Percentiles rank a stretch among this genome's conserved stretches.
Evolutionary conservation across 2,797 vertebrate genomes (phyloP).

Genomic region (Acanthopagrus latus): DNA sequence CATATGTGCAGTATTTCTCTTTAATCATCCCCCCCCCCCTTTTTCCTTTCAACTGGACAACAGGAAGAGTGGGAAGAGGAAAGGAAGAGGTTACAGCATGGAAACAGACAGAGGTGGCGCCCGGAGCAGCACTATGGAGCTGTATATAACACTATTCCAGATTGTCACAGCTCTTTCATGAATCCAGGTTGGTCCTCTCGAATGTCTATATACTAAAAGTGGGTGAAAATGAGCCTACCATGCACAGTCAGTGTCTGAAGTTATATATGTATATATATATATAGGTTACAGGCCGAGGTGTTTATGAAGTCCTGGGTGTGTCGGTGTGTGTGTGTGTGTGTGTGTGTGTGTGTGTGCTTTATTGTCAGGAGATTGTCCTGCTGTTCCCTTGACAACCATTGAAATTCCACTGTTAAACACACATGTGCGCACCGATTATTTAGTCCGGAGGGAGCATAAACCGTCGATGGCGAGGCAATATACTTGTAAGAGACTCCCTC

Average conservation of each 20-base stretch:
- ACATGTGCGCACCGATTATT: slow-evolving; percentile 9
- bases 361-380: slow-evolving; percentile 48
- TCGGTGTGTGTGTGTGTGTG: slow-evolving; percentile 17
- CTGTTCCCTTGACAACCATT: slow-evolving; percentile 47
- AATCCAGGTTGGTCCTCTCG: slow-evolving; percentile 18
- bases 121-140: slow-evolving; percentile 26
- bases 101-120: slow-evolving; percentile 66
- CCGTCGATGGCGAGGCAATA: slow-evolving; percentile 46
- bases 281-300: slow-evolving; percentile 47
- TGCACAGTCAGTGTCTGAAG: slow-evolving; percentile 44
- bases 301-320: slow-evolving; percentile 60
- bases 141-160: slow-evolving; percentile 53
- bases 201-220: slow-evolving; percentile 46
- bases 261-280: slow-evolving; percentile 33
- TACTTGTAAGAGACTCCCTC: slow-evolving; percentile 45
- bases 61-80: slow-evolving; percentile 68
- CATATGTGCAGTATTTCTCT: slow-evolving; percentile 37
- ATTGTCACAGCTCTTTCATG: slow-evolving; percentile 49
- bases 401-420: slow-evolving; percentile 48
- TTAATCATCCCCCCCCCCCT: slow-evolving; percentile 39
- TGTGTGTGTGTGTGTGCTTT: slow-evolving; percentile 21
- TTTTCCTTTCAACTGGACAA: slow-evolving; percentile 67
- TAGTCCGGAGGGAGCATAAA: slow-evolving; percentile 43
- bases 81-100: slow-evolving; percentile 68
- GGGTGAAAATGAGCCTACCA: slow-evolving; percentile 66